Percentiles rank a stretch among this genome's conserved stretches.
phyloP scores from a whole-genome alignment of 30 jellyfish, hydroid and myxozoan species.

The Nemopilema nomurai region DNA sequence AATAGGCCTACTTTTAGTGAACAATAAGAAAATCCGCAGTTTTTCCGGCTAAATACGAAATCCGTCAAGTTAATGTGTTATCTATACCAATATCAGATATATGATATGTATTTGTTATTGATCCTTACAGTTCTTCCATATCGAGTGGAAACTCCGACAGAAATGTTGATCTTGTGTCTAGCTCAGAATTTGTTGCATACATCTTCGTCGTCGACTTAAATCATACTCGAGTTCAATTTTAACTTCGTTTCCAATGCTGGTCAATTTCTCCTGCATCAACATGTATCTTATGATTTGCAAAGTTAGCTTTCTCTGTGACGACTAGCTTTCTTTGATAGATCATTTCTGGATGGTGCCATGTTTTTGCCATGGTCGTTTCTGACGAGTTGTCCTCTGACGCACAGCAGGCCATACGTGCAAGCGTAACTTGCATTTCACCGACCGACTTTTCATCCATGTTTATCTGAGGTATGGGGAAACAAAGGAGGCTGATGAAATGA shows the following conservation, averaged over 20 bases:
- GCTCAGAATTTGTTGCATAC: background rate
- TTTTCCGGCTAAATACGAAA: background rate
- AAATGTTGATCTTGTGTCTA: background rate
- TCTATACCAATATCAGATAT: background rate
- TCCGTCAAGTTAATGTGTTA: background rate
- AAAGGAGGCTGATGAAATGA: conserved; percentile 20
- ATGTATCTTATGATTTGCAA: conserved; percentile 34
- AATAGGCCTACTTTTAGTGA: background rate
- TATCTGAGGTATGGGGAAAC: conserved; percentile 47
- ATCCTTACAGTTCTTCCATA: background rate
- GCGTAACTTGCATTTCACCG: conserved; percentile 12
- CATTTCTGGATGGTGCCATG: conserved; percentile 56
- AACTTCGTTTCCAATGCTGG: conserved; percentile 40
- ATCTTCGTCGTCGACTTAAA: background rate
- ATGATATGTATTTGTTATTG: background rate
- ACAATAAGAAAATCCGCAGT: background rate
- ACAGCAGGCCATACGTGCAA: conserved; percentile 36
- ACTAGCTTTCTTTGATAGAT: conserved; percentile 38
- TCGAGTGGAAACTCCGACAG: background rate
- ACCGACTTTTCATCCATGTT: conserved; percentile 24
- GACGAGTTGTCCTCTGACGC: background rate
- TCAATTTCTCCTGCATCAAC: conserved; percentile 30
- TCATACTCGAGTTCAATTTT: conserved; percentile 40
- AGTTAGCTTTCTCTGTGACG: conserved; percentile 1
- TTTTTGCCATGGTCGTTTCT: background rate